Evolutionary conservation across 2,797 vertebrate genomes (phyloP).

Genomic region (Tiaroga cobitis): DNA sequence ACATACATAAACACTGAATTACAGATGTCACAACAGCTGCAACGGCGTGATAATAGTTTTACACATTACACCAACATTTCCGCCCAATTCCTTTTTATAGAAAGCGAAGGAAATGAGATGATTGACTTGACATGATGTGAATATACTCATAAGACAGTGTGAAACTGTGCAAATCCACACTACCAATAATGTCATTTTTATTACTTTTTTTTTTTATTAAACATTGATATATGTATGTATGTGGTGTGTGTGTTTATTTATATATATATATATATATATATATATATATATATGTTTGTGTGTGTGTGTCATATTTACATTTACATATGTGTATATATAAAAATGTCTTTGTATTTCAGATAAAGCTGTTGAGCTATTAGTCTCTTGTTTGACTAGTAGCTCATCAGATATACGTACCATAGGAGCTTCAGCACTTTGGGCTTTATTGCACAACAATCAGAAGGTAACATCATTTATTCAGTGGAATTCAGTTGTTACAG

Average conservation of each 20-base stretch:
- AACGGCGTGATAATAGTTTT: neutral
- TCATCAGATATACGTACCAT: constrained; percentile 79
- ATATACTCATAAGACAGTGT: neutral
- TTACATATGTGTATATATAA: neutral
- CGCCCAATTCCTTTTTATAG: constrained; percentile 9
- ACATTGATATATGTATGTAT: too few species aligned
- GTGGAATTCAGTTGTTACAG: neutral
- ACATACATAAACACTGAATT: neutral
- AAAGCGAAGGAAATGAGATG: neutral
- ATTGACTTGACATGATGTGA: neutral
- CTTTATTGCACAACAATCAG: constrained; percentile 91
- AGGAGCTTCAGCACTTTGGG: constrained; percentile 92
- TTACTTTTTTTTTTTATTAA: neutral
- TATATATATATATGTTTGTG: too few species aligned
- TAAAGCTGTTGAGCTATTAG: constrained; percentile 81
- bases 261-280: neutral
- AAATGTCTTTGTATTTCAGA: constrained; percentile 72
- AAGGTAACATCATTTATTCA: constrained; percentile 77
- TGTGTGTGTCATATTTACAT: neutral
- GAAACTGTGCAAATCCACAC: neutral
- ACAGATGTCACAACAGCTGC: neutral
- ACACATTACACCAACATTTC: neutral
- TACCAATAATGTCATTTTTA: neutral
- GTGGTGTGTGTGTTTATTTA: neutral
- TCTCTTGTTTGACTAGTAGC: constrained; percentile 84